Evolutionary conservation across 23 tunicate genomes (phyloP).

Genomic region (Phallusia fumigata): DNA sequence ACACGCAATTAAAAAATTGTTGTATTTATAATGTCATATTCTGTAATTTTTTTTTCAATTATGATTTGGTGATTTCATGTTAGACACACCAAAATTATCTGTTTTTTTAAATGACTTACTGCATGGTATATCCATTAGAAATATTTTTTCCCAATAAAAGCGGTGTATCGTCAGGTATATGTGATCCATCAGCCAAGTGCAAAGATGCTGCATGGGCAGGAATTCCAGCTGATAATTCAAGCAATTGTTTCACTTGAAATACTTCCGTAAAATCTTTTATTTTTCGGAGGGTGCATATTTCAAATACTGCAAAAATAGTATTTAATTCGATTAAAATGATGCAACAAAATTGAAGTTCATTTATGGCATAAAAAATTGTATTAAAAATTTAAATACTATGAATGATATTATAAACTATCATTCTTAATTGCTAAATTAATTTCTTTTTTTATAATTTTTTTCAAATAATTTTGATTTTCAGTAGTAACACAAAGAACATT

Average conservation of each 20-base stretch:
- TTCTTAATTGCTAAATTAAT: no score
- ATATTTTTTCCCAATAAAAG: slow-evolving; percentile 50
- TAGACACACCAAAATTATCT: background rate
- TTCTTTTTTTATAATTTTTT: no score
- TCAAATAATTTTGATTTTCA: no score
- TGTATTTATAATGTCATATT: background rate
- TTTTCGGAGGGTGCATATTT: slow-evolving; percentile 56
- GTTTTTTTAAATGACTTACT: slow-evolving; percentile 31
- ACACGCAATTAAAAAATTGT: no score
- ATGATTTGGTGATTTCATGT: background rate
- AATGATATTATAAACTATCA: no score
- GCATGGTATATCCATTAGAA: slow-evolving; percentile 42
- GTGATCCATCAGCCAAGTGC: slow-evolving; percentile 13
- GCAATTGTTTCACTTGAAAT: slow-evolving; percentile 51
- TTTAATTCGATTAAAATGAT: no score
- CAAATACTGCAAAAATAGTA: background rate
- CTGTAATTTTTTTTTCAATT: background rate
- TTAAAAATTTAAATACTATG: no score
- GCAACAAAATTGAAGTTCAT: no score
- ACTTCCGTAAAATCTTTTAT: slow-evolving; percentile 60
- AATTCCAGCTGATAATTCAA: slow-evolving; percentile 60
- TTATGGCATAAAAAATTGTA: no score
- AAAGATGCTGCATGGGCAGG: slow-evolving; percentile 60
- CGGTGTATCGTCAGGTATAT: slow-evolving; percentile 17
- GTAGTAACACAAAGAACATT: no score